Base-by-base conservation (phyloP, 2,888 invertebrate species). In the Sericinus montela region DNA sequence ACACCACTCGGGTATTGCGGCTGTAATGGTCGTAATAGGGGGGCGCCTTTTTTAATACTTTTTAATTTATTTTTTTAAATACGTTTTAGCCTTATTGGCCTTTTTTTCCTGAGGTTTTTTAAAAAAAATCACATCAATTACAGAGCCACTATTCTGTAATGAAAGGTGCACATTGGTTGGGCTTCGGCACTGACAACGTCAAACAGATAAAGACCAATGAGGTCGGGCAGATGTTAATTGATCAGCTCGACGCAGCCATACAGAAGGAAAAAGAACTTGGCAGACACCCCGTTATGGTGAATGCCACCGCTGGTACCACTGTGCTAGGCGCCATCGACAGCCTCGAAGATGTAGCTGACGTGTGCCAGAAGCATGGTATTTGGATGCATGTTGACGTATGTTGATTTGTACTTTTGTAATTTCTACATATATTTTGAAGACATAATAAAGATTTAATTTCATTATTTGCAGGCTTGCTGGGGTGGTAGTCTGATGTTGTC, bases 381-480 rank as follows among this genome's bases (percentile, higher is more conserved):
- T 96, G 96, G 96, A 78, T 96, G 68, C 96, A 96, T 75, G 93
- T 95, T 54, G 97, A 97, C 84, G 94, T 94, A 70, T 80, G 92
- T 25, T 25, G 25, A 7, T 8, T 25, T 2, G 25, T 25, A 8
- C 8, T 5, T 1, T 25, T 25, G 25, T 25, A 25, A 1, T 8
- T 25, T 25, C 1, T 8, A 7, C 8, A 25, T 25, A 25, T 1
- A 25, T 25, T 5, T 25, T 19, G 5, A 19, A 19, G 2, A 19
- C 2, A 19, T 19, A 19, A 19, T 19, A 19, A 7, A 7, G 8
- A 25, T 25, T 13, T 11, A 5, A 6, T 11, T 32, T 32, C 8
- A 6, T 30, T 30, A 37, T 49, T 83, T 88, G 36, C 75, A 93
- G 94, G 95, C 93, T 2, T 95, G 95, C 59, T 93, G 95, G 87